Evolutionary conservation across 2,797 vertebrate genomes (phyloP).

Genomic region (Manis javanica): DNA sequence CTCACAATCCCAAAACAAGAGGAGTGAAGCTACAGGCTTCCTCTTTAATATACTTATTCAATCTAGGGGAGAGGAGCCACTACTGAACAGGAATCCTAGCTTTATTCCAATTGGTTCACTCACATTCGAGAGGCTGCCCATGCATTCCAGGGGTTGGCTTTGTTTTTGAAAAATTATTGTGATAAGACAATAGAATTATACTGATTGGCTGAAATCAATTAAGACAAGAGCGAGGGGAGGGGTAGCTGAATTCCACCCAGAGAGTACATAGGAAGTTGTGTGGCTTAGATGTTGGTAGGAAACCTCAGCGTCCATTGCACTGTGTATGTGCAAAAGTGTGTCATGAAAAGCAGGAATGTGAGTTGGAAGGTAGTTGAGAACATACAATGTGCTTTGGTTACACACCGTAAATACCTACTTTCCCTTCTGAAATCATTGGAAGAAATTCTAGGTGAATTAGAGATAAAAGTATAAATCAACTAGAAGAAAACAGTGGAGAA

Average conservation of each 20-base stretch:
- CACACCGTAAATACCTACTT: not conserved
- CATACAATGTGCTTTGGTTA: not conserved
- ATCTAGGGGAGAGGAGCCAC: not conserved
- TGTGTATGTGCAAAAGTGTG: not conserved
- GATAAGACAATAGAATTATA: not conserved
- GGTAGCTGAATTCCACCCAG: not conserved
- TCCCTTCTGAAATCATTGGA: not conserved
- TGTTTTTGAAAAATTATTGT: conserved; percentile 29
- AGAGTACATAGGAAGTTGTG: not conserved
- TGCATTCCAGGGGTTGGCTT: not conserved
- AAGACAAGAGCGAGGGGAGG: not conserved
- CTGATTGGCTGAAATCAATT: not conserved
- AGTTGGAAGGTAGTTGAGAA: not conserved
- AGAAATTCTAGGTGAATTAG: not conserved
- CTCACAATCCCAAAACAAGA: not conserved
- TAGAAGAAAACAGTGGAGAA: not conserved
- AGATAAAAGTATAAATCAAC: not conserved
- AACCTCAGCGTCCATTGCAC: not conserved
- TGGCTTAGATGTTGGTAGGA: not conserved
- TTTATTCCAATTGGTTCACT: not conserved
- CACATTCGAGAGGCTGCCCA: not conserved
- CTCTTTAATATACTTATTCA: not conserved
- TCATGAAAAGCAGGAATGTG: not conserved
- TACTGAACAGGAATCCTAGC: not conserved
- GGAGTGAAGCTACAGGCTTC: not conserved